These are phyloP conservation scores for Drosophila setosimentum DNA, from an alignment of 2,888 invertebrate species.

Conservation along the genomic window DNA sequence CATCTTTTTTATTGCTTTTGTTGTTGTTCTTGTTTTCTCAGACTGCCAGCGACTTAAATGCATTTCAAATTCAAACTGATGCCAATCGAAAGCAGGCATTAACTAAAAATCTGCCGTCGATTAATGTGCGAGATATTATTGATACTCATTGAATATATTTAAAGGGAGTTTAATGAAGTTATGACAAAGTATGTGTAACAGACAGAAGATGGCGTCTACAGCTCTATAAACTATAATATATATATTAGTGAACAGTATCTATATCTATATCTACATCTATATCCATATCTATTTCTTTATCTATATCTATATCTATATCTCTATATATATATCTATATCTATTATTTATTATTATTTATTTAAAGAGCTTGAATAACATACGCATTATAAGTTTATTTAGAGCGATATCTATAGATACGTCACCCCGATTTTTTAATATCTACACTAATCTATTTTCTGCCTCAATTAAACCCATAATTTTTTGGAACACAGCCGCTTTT, in stretches of 20 bases:
- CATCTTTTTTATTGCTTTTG: background rate
- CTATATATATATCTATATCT: background rate
- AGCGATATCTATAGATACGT: too few relatives aligned
- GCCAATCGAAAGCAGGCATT: constrained; percentile 1
- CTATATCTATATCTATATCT: background rate
- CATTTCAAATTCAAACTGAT: constrained; percentile 11
- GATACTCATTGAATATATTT: background rate
- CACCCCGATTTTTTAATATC: too few relatives aligned
- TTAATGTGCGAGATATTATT: background rate
- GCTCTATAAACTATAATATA: background rate
- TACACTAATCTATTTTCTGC: too few relatives aligned
- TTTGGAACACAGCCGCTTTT: too few relatives aligned
- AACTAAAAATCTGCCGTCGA: background rate
- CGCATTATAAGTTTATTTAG: too few relatives aligned
- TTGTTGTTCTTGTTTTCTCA: background rate
- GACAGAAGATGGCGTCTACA: background rate
- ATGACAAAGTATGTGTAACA: background rate
- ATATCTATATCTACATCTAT: background rate
- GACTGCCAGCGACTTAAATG: background rate
- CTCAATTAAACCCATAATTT: too few relatives aligned
- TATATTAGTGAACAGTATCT: background rate
- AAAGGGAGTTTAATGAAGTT: background rate
- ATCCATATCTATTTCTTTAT: background rate
- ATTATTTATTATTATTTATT: too few relatives aligned
- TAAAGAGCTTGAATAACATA: too few relatives aligned